Evolutionary conservation across 2,888 invertebrate genomes (phyloP), one percentile per base, ranked within the genome.

Genomic region (Pristionchus arcanus): DNA sequence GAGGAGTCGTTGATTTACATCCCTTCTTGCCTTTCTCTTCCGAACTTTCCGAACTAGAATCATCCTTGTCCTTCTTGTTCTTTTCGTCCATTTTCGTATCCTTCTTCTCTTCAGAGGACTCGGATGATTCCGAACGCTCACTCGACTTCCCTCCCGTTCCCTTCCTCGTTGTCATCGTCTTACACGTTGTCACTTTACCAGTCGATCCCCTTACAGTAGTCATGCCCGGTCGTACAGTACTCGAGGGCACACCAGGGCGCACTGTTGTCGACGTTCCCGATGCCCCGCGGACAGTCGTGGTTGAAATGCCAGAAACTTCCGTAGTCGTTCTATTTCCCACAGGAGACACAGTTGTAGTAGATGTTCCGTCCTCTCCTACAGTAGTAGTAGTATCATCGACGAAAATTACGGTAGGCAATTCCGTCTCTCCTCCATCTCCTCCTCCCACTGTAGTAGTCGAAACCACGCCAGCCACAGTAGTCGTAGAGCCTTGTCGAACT

Each of bases 11-110:
- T 1, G 84, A 55, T 59, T 28, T 59, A 34, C 59, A 42, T 34
- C 81, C 81, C 81, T 81, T 81, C 81, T 81, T 81, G 0, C 1
- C 84, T 21, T 84, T 84, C 84, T 84, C n/a, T 21, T 84, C 84
- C 21, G 84, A 59, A n/a, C 59, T 59, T 42, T 55, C 31, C 19
- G 84, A 84, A 13, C 34, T 55, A 31, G 28, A 13, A 31, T n/a
- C 31, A 7, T 84, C 59, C 49, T 84, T 84, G 16, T 59, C 31
- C 2, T 11, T 59, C 28, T 84, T 59, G 9, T 84, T 59, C 31
- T 84, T 42, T 34, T 84, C 55, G 5, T 84, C 59, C 84, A 55
- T 55, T 11, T 83, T n/a, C 81, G 49, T 83, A 16, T 53, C 21
- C 83, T 83, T 83, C 25, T 42, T 74, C 31, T 53, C 83, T 31